Conservation (phyloP, 2,888 invertebrate species). For the Drosophila mayaguana region DNA sequence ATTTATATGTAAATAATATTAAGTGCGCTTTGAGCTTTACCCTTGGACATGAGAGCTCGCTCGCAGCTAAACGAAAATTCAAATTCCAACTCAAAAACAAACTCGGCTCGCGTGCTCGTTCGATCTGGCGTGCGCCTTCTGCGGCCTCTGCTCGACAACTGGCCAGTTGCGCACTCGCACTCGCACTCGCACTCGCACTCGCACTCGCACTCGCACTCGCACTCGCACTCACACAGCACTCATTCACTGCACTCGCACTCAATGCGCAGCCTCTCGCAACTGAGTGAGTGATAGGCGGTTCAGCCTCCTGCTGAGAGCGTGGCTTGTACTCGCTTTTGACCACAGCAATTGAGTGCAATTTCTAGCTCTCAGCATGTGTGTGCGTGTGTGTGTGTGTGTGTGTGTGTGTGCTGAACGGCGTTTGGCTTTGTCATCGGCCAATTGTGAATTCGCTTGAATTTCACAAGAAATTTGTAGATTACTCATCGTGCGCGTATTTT, state of each 20-base stretch:
- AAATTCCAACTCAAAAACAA: neutral
- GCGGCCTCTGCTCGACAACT: slow-evolving; percentile 47
- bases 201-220: slow-evolving; percentile 15
- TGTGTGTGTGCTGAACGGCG: slow-evolving; percentile 13
- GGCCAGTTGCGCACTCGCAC: slow-evolving; percentile 51
- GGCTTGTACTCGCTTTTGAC: slow-evolving; percentile 7
- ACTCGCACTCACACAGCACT: slow-evolving; percentile 1
- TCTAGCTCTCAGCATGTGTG: neutral
- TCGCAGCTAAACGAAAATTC: neutral
- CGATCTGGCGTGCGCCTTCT: slow-evolving; percentile 41
- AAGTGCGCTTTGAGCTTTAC: neutral
- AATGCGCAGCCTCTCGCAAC: slow-evolving; percentile 26
- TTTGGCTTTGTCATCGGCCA: slow-evolving; percentile 54
- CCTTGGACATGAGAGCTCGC: neutral
- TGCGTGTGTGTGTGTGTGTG: neutral
- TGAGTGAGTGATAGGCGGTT: slow-evolving; percentile 45
- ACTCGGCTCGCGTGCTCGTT: slow-evolving; percentile 3
- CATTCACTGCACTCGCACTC: slow-evolving; percentile 7
- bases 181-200: slow-evolving; percentile 15
- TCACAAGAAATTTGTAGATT: slow-evolving; percentile 75
- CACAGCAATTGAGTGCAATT: slow-evolving; percentile 43
- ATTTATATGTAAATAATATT: neutral
- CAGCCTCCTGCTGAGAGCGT: slow-evolving; percentile 28
- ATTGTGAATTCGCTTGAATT: slow-evolving; percentile 66
- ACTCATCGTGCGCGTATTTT: slow-evolving; percentile 67